Conservation (phyloP, 2,888 invertebrate species). For the Scelioninae gen. 2 region DNA sequence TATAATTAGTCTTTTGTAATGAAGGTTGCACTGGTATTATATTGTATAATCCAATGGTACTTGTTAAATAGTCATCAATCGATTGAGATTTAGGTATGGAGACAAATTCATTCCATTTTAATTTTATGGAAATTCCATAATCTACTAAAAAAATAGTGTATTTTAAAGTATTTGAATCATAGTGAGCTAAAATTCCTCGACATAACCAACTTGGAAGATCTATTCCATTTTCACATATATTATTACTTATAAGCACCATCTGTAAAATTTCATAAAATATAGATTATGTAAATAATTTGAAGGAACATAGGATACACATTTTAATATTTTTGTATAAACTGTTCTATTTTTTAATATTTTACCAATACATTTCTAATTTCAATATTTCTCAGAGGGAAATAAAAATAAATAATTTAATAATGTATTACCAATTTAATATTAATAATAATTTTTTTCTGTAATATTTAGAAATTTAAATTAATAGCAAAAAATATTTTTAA, state of each 20-base stretch:
- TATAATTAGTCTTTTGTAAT: conserved; percentile 9
- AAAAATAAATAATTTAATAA: not conserved
- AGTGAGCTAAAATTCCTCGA: conserved; percentile 61
- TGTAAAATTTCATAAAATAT: conserved; percentile 8
- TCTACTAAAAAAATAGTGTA: conserved; percentile 63
- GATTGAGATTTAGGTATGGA: conserved; percentile 31
- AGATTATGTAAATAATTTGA: not conserved
- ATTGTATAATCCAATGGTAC: conserved; percentile 61
- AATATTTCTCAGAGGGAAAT: not conserved
- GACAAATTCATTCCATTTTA: conserved; percentile 58
- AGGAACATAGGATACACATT: too few species aligned
- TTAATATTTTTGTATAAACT: not conserved
- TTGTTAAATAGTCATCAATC: conserved; percentile 59
- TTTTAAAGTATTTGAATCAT: conserved; percentile 27
- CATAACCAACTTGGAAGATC: conserved; percentile 62
- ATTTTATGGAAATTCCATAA: conserved; percentile 60
- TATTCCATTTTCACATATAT: conserved; percentile 27
- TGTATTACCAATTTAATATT: too few species aligned
- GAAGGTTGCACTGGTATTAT: conserved; percentile 61
- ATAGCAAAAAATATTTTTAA: too few species aligned
- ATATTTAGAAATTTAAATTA: too few species aligned
- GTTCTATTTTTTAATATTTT: too few species aligned
- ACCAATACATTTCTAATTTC: too few species aligned
- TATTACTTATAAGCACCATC: conserved; percentile 39
- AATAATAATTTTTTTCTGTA: too few species aligned